Base-by-base conservation (phyloP, 2,888 invertebrate genomes). In the Amblyjoppa fuscipennis region DNA sequence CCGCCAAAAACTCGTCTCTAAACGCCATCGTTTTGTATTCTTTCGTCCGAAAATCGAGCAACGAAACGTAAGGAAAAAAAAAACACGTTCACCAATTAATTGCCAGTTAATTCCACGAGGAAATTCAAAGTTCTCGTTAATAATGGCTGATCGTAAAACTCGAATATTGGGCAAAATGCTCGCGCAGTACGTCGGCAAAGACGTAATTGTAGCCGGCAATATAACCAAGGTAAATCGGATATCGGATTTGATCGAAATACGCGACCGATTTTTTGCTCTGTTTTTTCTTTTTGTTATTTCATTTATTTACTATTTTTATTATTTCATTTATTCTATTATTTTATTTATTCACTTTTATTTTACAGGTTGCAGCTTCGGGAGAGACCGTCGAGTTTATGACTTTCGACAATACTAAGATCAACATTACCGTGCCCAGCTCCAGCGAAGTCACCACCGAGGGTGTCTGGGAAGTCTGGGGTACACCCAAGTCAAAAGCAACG, bases 401-500 rank as follows among this genome's bases (percentile, higher is more conserved):
- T 9, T 89, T 90, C 0, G 94, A 94, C 20, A 87, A 91, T 56
- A 85, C 90, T n/a, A 87, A 86, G 71, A 86, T 94, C 20, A 94
- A 93, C 77, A 89, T 93, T 28, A 89, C 90, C 3, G 79, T 94
- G 5, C 87, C 89, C 25, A 88, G 91, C 51, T 91, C 91, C n/a
- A 82, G 92, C 4, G 89, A 91, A 59, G 89, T 85, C 0, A 88
- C 90, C 51, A 70, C 83, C 0, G 90, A 91, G 77, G 93, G 92
- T 51, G 90, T 90, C 3, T 80, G 93, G 34, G 93, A 94, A 90
- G 85, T 93, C 9, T 89, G 88, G 64, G 94, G 94, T 9, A 90
- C 84, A 0, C 86, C 90, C 0, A 89, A 91, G 59, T 93, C 93
- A 0, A 93, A 91, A 81, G 88, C 91, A 28, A 93, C 93, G 0